Conservation (phyloP, 2,113 vertebrate genomes). For the Microcebus ravelobensis region DNA sequence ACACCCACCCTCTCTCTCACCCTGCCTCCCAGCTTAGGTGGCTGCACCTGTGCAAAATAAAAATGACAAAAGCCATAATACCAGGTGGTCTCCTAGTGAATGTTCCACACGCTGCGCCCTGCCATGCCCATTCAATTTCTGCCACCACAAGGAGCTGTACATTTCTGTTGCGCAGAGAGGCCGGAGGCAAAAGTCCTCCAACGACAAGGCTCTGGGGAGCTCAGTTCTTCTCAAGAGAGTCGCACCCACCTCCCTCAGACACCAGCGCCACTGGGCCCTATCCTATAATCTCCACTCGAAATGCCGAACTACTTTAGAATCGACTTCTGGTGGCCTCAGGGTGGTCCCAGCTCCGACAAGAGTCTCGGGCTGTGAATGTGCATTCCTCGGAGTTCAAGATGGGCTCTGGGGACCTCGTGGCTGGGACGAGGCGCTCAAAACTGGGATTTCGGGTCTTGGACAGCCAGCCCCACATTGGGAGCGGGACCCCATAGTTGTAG, state of each 20-base stretch:
- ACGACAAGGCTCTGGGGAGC: not conserved
- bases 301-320: no score
- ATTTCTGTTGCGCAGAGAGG: not conserved
- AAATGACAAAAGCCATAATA: no score
- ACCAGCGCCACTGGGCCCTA: not conserved
- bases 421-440: no score
- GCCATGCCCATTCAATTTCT: not conserved
- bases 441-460: no score
- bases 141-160: not conserved
- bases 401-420: not conserved
- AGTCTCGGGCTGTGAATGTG: not conserved
- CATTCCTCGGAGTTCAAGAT: no score
- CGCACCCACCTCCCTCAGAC: not conserved
- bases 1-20: no score
- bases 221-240: not conserved
- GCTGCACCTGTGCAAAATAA: no score
- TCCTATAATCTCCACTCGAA: rapidly evolving
- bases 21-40: no score
- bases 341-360: not conserved
- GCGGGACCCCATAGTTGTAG: not conserved
- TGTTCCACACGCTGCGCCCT: rapidly evolving
- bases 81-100: not conserved
- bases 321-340: not conserved
- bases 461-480: not conserved
- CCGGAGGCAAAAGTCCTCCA: not conserved